These are phyloP conservation scores for Siniperca undulata DNA, from an alignment of 2,797 vertebrate species.

Conservation along the genomic window DNA sequence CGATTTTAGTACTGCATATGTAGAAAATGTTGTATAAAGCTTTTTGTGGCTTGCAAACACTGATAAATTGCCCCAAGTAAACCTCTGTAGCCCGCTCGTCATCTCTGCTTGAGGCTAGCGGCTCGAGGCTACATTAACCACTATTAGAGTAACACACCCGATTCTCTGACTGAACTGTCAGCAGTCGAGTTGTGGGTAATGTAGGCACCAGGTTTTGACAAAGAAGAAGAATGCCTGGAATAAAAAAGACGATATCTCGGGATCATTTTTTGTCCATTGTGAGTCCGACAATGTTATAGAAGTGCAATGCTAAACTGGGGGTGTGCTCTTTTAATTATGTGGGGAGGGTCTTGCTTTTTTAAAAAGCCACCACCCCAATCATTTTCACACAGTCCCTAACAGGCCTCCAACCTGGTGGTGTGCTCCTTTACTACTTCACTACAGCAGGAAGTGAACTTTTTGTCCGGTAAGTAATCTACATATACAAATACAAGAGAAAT, in stretches of 20 bases:
- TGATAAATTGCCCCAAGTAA: not conserved
- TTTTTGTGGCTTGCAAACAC: not conserved
- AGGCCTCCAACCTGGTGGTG: not conserved
- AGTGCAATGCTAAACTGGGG: not conserved
- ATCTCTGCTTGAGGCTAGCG: too few relatives aligned
- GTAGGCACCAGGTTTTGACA: not conserved
- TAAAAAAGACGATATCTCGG: not conserved
- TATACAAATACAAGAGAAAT: constrained; percentile 11
- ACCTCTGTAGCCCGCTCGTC: too few relatives aligned
- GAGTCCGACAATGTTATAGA: too few relatives aligned
- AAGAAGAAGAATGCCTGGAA: not conserved
- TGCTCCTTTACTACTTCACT: not conserved
- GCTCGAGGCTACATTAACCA: too few relatives aligned
- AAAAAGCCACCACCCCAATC: too few relatives aligned
- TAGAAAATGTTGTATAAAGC: constrained; percentile 5
- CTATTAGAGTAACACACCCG: too few relatives aligned
- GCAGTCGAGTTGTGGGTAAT: too few relatives aligned
- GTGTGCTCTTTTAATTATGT: too few relatives aligned
- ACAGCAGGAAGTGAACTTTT: not conserved
- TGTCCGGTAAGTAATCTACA: not conserved
- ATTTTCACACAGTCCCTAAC: not conserved
- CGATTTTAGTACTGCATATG: not conserved
- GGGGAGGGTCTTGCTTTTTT: too few relatives aligned
- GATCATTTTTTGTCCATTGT: too few relatives aligned
- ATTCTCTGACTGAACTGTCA: too few relatives aligned